Evolutionary conservation across 2,888 invertebrate genomes (phyloP), one percentile per base, ranked within the genome.

Genomic region (Acanthosoma haemorrhoidale): DNA sequence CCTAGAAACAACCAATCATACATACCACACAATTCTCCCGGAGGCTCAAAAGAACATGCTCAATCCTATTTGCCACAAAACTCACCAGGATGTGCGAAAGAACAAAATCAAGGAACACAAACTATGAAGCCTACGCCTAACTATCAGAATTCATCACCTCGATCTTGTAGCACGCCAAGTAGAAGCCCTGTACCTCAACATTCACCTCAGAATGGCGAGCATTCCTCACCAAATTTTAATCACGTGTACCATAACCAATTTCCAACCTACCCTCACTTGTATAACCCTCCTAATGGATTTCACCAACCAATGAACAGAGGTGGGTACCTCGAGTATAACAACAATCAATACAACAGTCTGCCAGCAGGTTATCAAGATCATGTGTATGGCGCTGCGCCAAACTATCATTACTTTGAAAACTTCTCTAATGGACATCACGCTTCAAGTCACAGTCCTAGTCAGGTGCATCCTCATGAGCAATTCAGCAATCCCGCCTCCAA

Each of bases 11-110:
- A 2, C n/a, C 67, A 43, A 2, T 36, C 3, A 76, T 79, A 74
- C 75, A 79, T 3, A 75, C 85, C 84, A 38, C 85, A 80, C 13
- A 79, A 80, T 16, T 79, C 80, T 69, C 78, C 80, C 60, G 79
- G 75, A 51, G 18, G 18, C 25, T n/a, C 4, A 21, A 43, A 13
- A 13, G 43, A 43, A 6, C 43, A 43, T 21, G 25, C 3, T 43
- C 43, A 43, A 2, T 43, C 43, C 16, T 43, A 43, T 11, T 4
- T 21, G 5, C 68, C 74, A 70, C n/a, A 75, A 72, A 63, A 73
- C 70, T 11, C 74, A 57, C 58, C 74, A 67, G 60, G 73, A 70
- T n/a, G 4, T 36, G 34, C 34, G 38, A 64, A 63, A 39, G 70
- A 70, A n/a, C 21, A 58, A 6, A 69, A 41, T 31, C 32, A 36